Evolutionary conservation across 2,113 vertebrate genomes (phyloP).

Genomic region (Pelusios castaneus): DNA sequence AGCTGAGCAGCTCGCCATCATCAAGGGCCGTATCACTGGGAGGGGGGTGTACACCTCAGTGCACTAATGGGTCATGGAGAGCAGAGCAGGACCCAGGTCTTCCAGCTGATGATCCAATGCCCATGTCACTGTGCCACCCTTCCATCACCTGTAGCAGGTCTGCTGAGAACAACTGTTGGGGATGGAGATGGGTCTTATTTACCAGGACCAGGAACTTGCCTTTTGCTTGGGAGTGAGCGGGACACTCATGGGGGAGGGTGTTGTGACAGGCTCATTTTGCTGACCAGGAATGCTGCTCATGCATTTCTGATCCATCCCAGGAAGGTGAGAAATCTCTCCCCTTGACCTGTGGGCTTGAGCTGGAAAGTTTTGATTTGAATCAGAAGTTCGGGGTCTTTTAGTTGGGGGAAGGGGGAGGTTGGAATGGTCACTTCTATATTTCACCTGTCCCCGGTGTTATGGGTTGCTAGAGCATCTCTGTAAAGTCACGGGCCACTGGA

Average conservation of each 20-base stretch:
- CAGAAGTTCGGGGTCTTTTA: no score
- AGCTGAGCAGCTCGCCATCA: background rate
- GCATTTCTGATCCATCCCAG: no score
- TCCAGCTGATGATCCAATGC: no score
- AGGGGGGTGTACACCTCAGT: background rate
- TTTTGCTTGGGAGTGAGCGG: background rate
- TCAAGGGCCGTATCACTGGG: background rate
- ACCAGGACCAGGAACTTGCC: background rate
- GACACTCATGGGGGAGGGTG: background rate
- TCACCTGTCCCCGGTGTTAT: no score
- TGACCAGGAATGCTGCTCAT: no score
- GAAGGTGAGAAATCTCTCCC: no score
- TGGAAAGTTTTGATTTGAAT: no score
- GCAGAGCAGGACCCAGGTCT: background rate
- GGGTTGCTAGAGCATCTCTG: background rate
- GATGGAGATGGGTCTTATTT: background rate
- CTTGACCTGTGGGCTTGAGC: no score
- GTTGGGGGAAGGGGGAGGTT: no score
- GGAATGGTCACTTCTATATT: no score
- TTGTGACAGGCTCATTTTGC: no score
- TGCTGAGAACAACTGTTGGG: background rate
- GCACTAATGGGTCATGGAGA: background rate
- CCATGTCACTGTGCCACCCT: background rate
- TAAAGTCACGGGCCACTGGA: background rate
- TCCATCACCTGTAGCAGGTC: background rate